These are phyloP conservation scores for Macrotis lagotis DNA, from an alignment of 2,113 vertebrate genomes.

Conservation along the genomic window DNA sequence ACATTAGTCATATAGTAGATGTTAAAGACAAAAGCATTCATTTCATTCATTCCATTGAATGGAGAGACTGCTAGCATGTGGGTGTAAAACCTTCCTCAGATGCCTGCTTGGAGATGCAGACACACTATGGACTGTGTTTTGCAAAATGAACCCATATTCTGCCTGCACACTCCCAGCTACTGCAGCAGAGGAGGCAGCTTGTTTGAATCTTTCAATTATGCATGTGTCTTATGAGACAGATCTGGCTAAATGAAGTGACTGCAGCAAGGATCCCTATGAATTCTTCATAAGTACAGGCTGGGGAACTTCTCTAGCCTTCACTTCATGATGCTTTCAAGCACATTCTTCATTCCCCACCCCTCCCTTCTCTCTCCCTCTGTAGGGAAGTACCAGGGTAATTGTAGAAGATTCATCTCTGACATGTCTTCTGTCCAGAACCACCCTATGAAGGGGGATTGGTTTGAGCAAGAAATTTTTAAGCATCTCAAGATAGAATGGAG, in stretches of 20 bases:
- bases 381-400: slow-evolving; percentile 74
- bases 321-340: slow-evolving; percentile 77
- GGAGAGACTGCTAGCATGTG: background rate
- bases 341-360: slow-evolving; percentile 72
- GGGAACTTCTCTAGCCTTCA: slow-evolving; percentile 75
- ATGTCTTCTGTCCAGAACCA: slow-evolving; percentile 24
- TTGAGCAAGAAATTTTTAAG: background rate
- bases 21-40: background rate
- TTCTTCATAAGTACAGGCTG: slow-evolving; percentile 82
- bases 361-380: slow-evolving; percentile 19
- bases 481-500: background rate
- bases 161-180: background rate
- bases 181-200: background rate
- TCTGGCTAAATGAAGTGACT: slow-evolving; percentile 78
- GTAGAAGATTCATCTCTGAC: slow-evolving; percentile 77
- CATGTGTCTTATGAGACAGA: slow-evolving; percentile 76
- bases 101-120: background rate
- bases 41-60: background rate
- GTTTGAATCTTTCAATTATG: slow-evolving; percentile 77
- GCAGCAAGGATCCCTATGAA: slow-evolving; percentile 77
- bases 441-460: slow-evolving; percentile 1
- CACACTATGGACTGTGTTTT: rapidly evolving
- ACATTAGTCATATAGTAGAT: background rate
- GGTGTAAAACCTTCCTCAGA: background rate
- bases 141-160: rapidly evolving